Evolutionary conservation across 2,888 invertebrate genomes (phyloP).

Genomic region (Ornithoptera priamus): DNA sequence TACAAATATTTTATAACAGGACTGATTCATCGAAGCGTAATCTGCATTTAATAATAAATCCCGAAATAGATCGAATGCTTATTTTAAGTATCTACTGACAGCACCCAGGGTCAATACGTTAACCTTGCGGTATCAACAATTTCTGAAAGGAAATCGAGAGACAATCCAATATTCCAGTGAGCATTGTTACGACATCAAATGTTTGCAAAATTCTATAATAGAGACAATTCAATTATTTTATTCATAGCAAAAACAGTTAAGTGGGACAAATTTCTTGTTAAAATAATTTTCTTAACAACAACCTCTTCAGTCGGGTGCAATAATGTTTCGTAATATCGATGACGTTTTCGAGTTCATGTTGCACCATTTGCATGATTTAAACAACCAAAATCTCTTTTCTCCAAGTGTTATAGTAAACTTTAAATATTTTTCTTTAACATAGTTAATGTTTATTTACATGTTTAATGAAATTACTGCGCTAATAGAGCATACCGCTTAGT

Average conservation of each 20-base stretch:
- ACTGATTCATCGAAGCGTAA: slow-evolving; percentile 15
- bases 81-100: slow-evolving; percentile 14
- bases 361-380: neutral
- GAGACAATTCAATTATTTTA: slow-evolving; percentile 17
- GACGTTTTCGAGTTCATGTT: slow-evolving; percentile 15
- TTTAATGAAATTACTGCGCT: neutral
- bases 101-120: slow-evolving; percentile 30
- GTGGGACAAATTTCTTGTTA: slow-evolving; percentile 19
- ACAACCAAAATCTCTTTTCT: neutral
- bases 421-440: neutral
- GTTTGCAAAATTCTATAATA: slow-evolving; percentile 27
- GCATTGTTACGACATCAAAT: slow-evolving; percentile 31
- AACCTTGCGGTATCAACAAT: slow-evolving; percentile 33
- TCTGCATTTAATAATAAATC: slow-evolving; percentile 20
- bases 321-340: slow-evolving; percentile 19
- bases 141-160: slow-evolving; percentile 36
- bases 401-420: neutral
- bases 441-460: neutral
- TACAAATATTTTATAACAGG: too few species aligned
- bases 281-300: slow-evolving; percentile 9
- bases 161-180: slow-evolving; percentile 31
- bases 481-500: neutral
- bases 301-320: slow-evolving; percentile 19
- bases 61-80: slow-evolving; percentile 21
- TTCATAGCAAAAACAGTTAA: slow-evolving; percentile 14